A percentile compares a stretch with the other conserved stretches of the same genome.
These are phyloP conservation scores for Dione juno DNA, from an alignment of 2,888 invertebrate species.

Conservation along the genomic window DNA sequence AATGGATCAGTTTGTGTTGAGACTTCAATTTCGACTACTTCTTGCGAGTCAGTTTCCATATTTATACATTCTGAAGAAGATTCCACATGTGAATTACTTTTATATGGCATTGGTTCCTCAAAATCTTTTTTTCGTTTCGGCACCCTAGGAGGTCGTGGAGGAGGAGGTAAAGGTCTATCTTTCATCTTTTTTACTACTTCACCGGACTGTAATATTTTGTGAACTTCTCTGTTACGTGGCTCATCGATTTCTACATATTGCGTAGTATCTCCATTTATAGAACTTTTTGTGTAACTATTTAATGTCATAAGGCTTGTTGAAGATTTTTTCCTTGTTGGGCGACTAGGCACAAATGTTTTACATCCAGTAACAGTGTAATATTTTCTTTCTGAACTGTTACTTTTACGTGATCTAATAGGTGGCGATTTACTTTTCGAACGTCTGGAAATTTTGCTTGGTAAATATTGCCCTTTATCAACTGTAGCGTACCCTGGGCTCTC, in stretches of 20 bases:
- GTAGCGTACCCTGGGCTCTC: constrained; percentile 88
- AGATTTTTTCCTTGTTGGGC: constrained; percentile 85
- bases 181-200: constrained; percentile 92
- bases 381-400: constrained; percentile 82
- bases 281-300: constrained; percentile 78
- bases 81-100: constrained; percentile 50
- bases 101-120: constrained; percentile 38
- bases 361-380: constrained; percentile 86
- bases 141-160: constrained; percentile 91
- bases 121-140: constrained; percentile 72
- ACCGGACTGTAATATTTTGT: constrained; percentile 88
- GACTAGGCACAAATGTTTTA: constrained; percentile 81
- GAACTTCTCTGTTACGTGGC: constrained; percentile 82
- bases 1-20: constrained; percentile 94
- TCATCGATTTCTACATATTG: constrained; percentile 86
- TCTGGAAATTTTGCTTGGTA: constrained; percentile 84
- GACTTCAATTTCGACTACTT: constrained; percentile 87
- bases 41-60: constrained; percentile 57
- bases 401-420: constrained; percentile 72
- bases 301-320: constrained; percentile 80
- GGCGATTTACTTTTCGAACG: constrained; percentile 82
- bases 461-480: constrained; percentile 88
- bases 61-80: constrained; percentile 47
- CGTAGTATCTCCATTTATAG: constrained; percentile 72
- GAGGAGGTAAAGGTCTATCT: constrained; percentile 92